Percentiles rank a stretch among this genome's conserved stretches.
These are phyloP conservation scores for Pyrocephalus nanus DNA, from an alignment of 2,797 vertebrate species.

Conservation along the genomic window DNA sequence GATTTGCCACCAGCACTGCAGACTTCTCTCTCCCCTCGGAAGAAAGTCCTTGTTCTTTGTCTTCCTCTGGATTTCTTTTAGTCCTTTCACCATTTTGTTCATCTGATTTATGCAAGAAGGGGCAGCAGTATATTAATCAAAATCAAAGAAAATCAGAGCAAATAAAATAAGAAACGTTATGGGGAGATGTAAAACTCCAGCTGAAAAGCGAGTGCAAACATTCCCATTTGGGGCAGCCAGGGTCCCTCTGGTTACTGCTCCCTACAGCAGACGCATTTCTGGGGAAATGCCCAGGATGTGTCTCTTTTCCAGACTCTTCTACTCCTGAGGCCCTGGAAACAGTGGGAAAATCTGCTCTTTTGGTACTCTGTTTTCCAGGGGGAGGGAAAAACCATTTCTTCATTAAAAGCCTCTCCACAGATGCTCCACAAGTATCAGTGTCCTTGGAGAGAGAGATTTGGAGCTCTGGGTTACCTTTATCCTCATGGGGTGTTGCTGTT, in stretches of 20 bases:
- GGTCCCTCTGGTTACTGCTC: not conserved
- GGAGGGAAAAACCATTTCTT: not conserved
- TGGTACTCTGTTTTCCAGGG: accelerated
- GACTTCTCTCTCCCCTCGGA: not conserved
- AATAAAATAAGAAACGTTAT: not conserved
- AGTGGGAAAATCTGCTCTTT: not conserved
- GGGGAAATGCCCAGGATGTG: not conserved
- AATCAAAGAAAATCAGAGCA: not conserved
- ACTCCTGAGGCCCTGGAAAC: not conserved
- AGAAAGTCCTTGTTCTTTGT: not conserved
- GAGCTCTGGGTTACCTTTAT: not conserved
- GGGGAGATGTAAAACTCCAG: not conserved
- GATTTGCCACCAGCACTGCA: not conserved
- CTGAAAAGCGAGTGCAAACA: not conserved
- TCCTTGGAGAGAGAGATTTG: not conserved
- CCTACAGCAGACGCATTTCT: not conserved
- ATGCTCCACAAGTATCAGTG: not conserved
- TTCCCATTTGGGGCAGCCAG: not conserved
- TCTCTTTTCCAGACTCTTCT: not conserved
- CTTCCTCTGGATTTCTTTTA: not conserved
- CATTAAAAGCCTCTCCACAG: not conserved
- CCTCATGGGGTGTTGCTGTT: accelerated
- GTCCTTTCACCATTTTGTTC: not conserved
- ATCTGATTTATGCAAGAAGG: not conserved
- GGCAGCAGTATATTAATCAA: not conserved